These are phyloP conservation scores for Natrix natrix DNA, from an alignment of 2,797 vertebrate species.

Conservation along the genomic window DNA sequence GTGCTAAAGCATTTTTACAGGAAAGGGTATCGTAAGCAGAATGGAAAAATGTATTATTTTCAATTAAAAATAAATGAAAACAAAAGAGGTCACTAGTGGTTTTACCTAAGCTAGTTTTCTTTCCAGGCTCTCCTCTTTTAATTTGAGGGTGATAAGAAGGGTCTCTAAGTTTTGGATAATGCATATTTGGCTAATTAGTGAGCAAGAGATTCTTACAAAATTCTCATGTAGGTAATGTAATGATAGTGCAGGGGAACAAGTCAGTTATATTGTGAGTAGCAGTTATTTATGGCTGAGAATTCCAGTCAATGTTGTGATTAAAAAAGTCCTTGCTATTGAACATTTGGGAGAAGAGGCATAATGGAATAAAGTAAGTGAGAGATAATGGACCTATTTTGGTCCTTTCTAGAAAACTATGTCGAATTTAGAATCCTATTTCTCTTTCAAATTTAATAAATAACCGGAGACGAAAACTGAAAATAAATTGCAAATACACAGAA, in stretches of 20 bases:
- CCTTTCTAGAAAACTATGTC: background rate
- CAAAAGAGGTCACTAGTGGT: background rate
- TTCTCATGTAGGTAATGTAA: background rate
- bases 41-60: background rate
- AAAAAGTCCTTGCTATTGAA: background rate
- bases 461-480: background rate
- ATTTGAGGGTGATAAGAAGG: no score
- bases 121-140: background rate
- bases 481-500: background rate
- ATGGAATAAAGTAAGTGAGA: background rate
- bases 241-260: background rate
- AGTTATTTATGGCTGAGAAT: background rate
- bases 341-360: background rate
- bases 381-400: no score
- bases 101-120: background rate
- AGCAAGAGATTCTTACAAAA: background rate
- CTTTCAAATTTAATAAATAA: background rate
- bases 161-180: background rate
- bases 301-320: background rate
- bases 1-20: background rate
- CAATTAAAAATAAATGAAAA: background rate
- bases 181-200: background rate
- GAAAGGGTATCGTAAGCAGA: background rate
- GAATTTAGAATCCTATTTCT: background rate
- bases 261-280: background rate